Evolutionary conservation across 2,888 invertebrate genomes (phyloP), one percentile per base, ranked within the genome.

Genomic region (Augochlorella aurata): DNA sequence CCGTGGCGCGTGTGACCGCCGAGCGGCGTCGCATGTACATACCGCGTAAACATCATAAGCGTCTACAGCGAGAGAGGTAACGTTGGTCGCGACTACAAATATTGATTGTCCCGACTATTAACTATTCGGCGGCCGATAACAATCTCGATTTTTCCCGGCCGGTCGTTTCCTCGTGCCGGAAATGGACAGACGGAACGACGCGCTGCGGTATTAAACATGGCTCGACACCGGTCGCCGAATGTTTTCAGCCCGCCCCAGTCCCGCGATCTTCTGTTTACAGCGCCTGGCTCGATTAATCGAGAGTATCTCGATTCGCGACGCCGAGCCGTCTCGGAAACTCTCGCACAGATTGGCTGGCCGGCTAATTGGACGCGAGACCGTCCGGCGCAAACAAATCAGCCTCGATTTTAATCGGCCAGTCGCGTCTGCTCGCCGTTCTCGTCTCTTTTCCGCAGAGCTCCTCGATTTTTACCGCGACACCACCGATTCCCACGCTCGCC

Each of bases 101-200:
- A 83, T 83, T 78, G 83, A 82, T 82, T 78, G 74, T 73, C 69
- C 78, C 78, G 74, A 68, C 58, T 69, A 78, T 74, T 75, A 79
- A 73, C 61, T 73, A 73, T 61, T 63, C 38, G 49, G 58, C 67
- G 58, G 69, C 38, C 82, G 83, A 83, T 76, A 83, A 83, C 83
- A 77, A 82, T 82, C 75, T 74, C 52, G 65, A 69, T 73, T 79
- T 49, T 24, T 67, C 16, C 21, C 14, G 3, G 14, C 21, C 8
- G 47, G 21, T 21, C 12, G 47, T 58, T 58, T 58, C 16, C 58
- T 58, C 24, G 16, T 24, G 16, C 7, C 24, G 16, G 24, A 2
- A 24, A 14, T 5, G 16, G 0, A 24, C 24, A 2, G 2, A 38
- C 38, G 38, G 38, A 5, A 38, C 5, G 38, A 38, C 38, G 7